These are phyloP conservation scores for Dendropsophus ebraccatus DNA, from an alignment of 2,113 vertebrate genomes.

Conservation along the genomic window DNA sequence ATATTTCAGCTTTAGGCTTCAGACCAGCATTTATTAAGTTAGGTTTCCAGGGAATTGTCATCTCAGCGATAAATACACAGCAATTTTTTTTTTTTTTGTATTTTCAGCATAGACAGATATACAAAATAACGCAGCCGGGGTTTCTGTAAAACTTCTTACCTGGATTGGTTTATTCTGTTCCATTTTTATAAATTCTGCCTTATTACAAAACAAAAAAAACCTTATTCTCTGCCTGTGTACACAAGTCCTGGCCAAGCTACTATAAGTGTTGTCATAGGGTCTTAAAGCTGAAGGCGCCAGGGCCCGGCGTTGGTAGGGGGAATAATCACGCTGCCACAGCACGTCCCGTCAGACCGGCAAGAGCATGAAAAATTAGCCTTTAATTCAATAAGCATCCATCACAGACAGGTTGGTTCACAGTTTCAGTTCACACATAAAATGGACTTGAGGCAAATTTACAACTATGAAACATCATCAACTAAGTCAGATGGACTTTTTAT, in stretches of 20 bases:
- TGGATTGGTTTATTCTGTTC: conserved; percentile 10
- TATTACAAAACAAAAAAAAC: neutral
- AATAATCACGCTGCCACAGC: conserved; percentile 29
- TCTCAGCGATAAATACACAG: conserved; percentile 33
- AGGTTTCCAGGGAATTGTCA: neutral
- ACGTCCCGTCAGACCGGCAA: conserved; percentile 59
- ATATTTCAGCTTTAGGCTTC: conserved; percentile 50
- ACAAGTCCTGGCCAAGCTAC: neutral
- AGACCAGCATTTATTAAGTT: conserved; percentile 58
- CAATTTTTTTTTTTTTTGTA: neutral
- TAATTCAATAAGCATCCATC: conserved; percentile 77
- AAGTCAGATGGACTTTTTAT: conserved; percentile 14
- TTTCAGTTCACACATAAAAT: conserved; percentile 73
- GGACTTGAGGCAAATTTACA: conserved; percentile 71
- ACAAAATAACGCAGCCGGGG: neutral
- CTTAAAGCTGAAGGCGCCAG: no score
- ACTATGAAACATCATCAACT: conserved; percentile 61
- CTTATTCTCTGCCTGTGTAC: neutral
- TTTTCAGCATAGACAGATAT: conserved; percentile 17
- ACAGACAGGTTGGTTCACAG: conserved; percentile 73
- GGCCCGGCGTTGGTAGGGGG: neutral
- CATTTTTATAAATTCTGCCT: conserved; percentile 15
- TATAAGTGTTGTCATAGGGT: neutral
- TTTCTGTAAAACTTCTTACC: conserved; percentile 7
- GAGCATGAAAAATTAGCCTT: conserved; percentile 83